Percentiles rank a stretch among this genome's conserved stretches.
Evolutionary conservation across 2,797 vertebrate species (phyloP).

Genomic region (Margarornis squamiger): DNA sequence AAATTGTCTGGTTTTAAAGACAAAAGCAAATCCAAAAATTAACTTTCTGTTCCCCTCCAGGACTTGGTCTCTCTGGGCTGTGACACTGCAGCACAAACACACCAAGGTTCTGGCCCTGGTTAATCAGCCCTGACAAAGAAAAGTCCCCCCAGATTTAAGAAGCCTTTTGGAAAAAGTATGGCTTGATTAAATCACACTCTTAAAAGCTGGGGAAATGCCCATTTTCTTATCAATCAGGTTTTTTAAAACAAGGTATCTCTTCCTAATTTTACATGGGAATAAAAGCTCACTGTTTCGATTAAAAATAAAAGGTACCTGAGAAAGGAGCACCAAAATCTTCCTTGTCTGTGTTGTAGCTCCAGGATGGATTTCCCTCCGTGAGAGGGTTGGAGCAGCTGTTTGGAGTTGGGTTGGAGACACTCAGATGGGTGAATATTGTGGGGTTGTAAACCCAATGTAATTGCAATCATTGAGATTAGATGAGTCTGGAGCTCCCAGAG

Average conservation of each 20-base stretch:
- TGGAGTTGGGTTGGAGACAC: neutral
- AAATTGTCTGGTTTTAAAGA: neutral
- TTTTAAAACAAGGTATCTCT: accelerated
- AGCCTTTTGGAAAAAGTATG: neutral
- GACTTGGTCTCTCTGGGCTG: accelerated
- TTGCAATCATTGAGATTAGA: neutral
- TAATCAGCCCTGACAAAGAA: neutral
- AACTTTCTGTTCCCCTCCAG: neutral
- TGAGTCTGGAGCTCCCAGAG: neutral
- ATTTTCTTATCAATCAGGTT: neutral
- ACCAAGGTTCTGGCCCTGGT: accelerated
- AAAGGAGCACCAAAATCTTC: accelerated
- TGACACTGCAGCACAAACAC: neutral
- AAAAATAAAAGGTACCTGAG: neutral
- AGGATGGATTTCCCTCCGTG: accelerated
- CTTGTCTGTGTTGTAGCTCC: accelerated
- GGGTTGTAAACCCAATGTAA: neutral
- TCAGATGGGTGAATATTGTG: neutral
- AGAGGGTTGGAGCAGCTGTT: neutral
- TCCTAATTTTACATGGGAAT: neutral
- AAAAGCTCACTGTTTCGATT: accelerated
- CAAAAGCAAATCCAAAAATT: neutral
- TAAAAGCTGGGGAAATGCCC: neutral
- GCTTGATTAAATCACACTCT: neutral
- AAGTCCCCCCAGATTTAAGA: neutral